phyloP scores from a whole-genome alignment of 2,888 invertebrate genomes.

The Apamea anceps region DNA sequence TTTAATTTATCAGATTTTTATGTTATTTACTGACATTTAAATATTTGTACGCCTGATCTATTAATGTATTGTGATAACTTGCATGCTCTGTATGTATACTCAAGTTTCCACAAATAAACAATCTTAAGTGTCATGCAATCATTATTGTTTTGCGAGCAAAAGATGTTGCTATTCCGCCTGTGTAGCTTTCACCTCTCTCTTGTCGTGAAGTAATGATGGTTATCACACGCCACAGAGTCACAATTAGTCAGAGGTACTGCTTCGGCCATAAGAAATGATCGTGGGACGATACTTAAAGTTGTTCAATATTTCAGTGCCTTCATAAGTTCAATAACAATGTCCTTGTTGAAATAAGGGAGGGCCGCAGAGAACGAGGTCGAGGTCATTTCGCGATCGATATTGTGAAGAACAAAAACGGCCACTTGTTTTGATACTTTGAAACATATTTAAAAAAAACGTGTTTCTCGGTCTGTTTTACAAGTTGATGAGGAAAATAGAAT shows the following conservation, averaged over 20 bases:
- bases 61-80: too few species aligned
- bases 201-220: not conserved
- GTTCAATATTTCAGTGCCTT: slow-evolving; percentile 20
- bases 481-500: not conserved
- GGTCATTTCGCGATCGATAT: slow-evolving; percentile 40
- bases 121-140: too few species aligned
- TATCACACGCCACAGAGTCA: not conserved
- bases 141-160: not conserved
- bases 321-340: slow-evolving; percentile 31
- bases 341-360: slow-evolving; percentile 40
- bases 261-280: not conserved
- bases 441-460: slow-evolving; percentile 18
- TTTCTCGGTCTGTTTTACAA: slow-evolving; percentile 11
- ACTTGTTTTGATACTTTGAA: slow-evolving; percentile 20
- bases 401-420: slow-evolving; percentile 28
- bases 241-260: not conserved
- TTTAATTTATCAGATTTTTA: too few species aligned
- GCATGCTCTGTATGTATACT: too few species aligned
- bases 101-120: too few species aligned
- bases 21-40: too few species aligned
- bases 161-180: not conserved
- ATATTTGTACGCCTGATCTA: too few species aligned
- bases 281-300: not conserved
- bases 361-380: slow-evolving; percentile 37
- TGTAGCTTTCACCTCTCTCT: not conserved